Evolutionary conservation across 1,140 invertebrate species (phyloP).

Genomic region (Magallana angulata): DNA sequence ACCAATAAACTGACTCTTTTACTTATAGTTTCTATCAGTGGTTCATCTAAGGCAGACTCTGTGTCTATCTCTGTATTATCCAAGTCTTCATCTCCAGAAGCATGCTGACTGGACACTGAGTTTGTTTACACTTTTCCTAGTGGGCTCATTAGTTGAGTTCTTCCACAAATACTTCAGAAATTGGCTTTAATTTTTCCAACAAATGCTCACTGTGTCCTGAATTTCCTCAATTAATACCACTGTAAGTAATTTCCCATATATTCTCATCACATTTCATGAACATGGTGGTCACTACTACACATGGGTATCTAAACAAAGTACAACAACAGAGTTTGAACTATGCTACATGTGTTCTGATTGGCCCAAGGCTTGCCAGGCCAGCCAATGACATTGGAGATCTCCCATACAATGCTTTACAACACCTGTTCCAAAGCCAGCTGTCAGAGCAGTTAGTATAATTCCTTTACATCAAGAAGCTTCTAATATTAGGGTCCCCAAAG

Average conservation of each 20-base stretch:
- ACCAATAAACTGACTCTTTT: slow-evolving; percentile 5
- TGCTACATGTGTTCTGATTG: slow-evolving; percentile 58
- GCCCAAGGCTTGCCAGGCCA: slow-evolving; percentile 29
- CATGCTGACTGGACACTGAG: slow-evolving; percentile 19
- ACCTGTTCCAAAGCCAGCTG: slow-evolving; percentile 49
- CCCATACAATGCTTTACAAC: slow-evolving; percentile 51
- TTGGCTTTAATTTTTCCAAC: not conserved
- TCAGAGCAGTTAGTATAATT: slow-evolving; percentile 12
- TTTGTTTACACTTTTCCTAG: slow-evolving; percentile 16
- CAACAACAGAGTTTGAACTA: slow-evolving; percentile 59
- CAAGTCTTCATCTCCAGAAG: not conserved
- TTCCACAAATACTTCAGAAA: not conserved
- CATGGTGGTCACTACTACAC: slow-evolving; percentile 32
- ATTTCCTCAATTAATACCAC: not conserved
- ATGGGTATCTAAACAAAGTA: slow-evolving; percentile 57
- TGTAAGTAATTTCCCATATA: slow-evolving; percentile 21
- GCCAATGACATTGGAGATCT: slow-evolving; percentile 49
- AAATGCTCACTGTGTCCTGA: not conserved
- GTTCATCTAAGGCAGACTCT: not conserved
- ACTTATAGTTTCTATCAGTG: not conserved
- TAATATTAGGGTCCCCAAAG: not conserved
- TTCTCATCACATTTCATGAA: slow-evolving; percentile 4
- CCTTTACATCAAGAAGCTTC: slow-evolving; percentile 6
- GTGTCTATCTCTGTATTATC: slow-evolving; percentile 21
- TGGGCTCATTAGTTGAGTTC: not conserved